phyloP scores from a whole-genome alignment of 2,113 vertebrate species.

The Lethenteron reissneri region DNA sequence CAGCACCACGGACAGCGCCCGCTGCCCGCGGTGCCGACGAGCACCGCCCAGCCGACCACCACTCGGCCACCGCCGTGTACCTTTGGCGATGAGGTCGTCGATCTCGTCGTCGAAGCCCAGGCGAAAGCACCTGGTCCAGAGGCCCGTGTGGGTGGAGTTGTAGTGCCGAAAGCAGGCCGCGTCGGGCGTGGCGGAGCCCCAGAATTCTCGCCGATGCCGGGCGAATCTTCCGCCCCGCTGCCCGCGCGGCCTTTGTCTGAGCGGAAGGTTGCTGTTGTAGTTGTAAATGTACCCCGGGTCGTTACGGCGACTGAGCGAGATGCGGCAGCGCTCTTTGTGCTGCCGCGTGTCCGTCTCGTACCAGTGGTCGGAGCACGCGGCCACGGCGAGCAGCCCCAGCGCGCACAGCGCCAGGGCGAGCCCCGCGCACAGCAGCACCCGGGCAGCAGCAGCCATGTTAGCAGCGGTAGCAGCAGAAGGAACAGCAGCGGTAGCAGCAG shows the following conservation, averaged over 20 bases:
- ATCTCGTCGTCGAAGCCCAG: constrained; percentile 72
- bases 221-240: constrained; percentile 44
- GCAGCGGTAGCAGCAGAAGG: background rate
- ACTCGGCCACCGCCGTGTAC: constrained; percentile 18
- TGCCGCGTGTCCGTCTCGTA: constrained; percentile 94
- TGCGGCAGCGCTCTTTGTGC: constrained; percentile 82
- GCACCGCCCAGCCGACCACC: background rate
- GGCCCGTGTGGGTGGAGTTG: constrained; percentile 95
- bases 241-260: constrained; percentile 55
- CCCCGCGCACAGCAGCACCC: constrained; percentile 86
- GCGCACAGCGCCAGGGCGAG: constrained; percentile 88
- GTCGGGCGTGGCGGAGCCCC: constrained; percentile 48
- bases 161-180: constrained; percentile 87
- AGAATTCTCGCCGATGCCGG: constrained; percentile 74
- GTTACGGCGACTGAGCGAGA: constrained; percentile 72
- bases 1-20: background rate
- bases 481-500: background rate
- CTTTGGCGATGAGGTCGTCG: constrained; percentile 73
- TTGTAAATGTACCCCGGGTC: constrained; percentile 98
- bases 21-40: background rate
- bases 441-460: constrained; percentile 38
- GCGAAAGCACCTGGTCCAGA: constrained; percentile 87
- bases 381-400: constrained; percentile 90
- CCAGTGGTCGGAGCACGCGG: constrained; percentile 97
- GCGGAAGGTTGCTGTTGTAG: constrained; percentile 90